phyloP scores from a whole-genome alignment of 2,113 vertebrate species.

The Macaca fascicularis region DNA sequence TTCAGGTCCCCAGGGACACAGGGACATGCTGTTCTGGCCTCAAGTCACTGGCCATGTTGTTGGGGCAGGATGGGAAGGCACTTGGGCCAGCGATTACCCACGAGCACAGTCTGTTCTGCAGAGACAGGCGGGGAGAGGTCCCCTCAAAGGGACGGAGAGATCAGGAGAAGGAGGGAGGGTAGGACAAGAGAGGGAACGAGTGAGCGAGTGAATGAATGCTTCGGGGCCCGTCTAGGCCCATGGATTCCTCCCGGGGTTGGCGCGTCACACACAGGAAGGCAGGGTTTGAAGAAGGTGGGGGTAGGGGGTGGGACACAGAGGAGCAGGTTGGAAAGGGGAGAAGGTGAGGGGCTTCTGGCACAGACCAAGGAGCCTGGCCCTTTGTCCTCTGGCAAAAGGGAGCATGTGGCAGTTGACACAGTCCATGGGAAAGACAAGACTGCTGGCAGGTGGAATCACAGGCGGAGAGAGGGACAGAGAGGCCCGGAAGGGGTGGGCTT shows the following conservation, averaged over 20 bases:
- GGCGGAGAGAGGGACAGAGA: background rate
- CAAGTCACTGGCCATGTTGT: background rate
- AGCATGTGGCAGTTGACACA: background rate
- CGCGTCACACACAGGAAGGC: background rate
- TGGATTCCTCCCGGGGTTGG: background rate
- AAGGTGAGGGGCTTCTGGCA: background rate
- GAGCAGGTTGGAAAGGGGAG: background rate
- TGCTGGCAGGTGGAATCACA: background rate
- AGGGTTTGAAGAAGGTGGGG: background rate
- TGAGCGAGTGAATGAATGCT: no score
- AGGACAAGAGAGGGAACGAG: background rate
- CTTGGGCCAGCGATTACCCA: background rate
- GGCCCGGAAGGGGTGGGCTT: background rate
- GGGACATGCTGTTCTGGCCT: background rate
- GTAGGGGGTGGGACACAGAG: background rate
- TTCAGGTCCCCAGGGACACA: background rate
- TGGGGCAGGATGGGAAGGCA: background rate
- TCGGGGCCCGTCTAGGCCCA: background rate
- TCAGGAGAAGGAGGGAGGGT: background rate
- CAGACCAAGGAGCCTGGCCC: background rate
- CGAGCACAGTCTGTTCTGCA: background rate
- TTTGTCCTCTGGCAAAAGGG: background rate
- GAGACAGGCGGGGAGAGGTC: background rate
- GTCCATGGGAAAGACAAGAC: background rate
- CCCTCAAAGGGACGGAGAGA: background rate